These are phyloP conservation scores for Tragelaphus eurycerus DNA, from an alignment of 2,797 vertebrate species.

Conservation along the genomic window DNA sequence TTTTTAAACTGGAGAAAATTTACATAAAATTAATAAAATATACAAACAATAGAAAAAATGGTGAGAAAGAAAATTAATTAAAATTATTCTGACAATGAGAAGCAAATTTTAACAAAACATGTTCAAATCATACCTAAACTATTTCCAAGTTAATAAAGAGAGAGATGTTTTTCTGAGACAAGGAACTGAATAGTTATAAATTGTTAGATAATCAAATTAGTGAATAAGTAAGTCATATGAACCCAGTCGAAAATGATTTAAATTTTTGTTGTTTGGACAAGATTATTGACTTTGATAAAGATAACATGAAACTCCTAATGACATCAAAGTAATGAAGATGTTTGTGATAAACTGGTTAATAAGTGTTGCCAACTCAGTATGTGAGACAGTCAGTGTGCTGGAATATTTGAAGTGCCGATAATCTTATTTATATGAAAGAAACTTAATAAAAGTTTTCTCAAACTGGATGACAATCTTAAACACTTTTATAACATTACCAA, in stretches of 20 bases:
- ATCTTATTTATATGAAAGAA: not conserved
- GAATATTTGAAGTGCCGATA: not conserved
- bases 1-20: not conserved
- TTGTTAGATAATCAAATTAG: not conserved
- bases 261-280: conserved; percentile 26
- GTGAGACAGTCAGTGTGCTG: not conserved
- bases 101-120: not conserved
- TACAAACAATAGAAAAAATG: not conserved
- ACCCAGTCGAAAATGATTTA: not conserved
- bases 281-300: not conserved
- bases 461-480: not conserved
- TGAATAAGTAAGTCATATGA: not conserved
- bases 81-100: not conserved
- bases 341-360: not conserved
- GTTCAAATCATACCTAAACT: not conserved
- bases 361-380: not conserved
- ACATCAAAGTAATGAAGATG: conserved; percentile 21
- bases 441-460: not conserved
- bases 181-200: not conserved
- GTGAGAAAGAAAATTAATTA: not conserved
- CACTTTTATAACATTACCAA: not conserved
- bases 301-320: not conserved
- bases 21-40: not conserved
- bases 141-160: not conserved
- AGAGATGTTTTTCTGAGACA: not conserved